Percentiles rank a stretch among this genome's conserved stretches.
These are phyloP conservation scores for Pammene fasciana DNA, from an alignment of 2,888 invertebrate genomes.

Conservation along the genomic window DNA sequence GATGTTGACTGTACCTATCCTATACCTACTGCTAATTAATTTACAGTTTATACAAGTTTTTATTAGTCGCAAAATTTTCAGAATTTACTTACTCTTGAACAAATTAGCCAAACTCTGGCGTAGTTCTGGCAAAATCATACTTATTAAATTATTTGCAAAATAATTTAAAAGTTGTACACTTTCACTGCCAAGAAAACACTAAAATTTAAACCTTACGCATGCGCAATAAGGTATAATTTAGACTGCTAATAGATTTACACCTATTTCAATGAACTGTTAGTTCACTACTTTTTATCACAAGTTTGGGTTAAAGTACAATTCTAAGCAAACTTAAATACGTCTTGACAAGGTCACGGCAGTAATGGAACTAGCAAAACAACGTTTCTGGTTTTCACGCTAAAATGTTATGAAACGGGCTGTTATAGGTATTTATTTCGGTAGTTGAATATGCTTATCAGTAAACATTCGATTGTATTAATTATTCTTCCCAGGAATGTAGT, in stretches of 20 bases:
- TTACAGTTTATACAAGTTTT: neutral
- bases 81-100: constrained; percentile 14
- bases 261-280: neutral
- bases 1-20: no score
- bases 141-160: neutral
- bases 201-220: neutral
- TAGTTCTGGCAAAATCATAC: constrained; percentile 16
- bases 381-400: constrained; percentile 21
- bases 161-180: neutral
- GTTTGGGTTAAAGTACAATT: constrained; percentile 33
- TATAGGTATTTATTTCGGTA: constrained; percentile 15
- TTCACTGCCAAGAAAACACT: constrained; percentile 10
- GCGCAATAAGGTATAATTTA: constrained; percentile 4
- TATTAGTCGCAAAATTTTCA: neutral
- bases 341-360: constrained; percentile 22
- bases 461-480: neutral
- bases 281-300: constrained; percentile 7
- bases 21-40: neutral
- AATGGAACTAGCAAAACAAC: constrained; percentile 15
- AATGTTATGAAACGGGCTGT: constrained; percentile 28
- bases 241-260: neutral
- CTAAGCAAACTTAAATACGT: constrained; percentile 23
- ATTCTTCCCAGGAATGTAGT: no score
- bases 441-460: constrained; percentile 4
- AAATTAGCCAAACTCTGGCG: constrained; percentile 16